These are phyloP conservation scores for Tetramorium simillimum DNA, from an alignment of 1,140 invertebrate species.

Conservation along the genomic window DNA sequence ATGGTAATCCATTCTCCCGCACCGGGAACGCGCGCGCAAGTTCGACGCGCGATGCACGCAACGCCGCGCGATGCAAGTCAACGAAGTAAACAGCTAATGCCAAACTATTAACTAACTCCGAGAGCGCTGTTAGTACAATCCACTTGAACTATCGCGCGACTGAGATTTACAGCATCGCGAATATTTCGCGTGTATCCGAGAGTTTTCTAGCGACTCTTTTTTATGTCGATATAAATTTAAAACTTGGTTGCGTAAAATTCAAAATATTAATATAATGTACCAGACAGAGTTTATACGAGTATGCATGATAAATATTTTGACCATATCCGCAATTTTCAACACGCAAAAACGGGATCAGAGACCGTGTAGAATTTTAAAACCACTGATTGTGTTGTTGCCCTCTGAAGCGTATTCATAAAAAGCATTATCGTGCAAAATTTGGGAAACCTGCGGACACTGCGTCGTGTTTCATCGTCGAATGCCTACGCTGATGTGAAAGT, in stretches of 20 bases:
- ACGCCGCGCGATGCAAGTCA: constrained; percentile 40
- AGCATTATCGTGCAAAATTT: constrained; percentile 30
- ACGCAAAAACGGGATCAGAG: neutral
- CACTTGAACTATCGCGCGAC: neutral
- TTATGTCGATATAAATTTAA: neutral
- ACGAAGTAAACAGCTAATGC: constrained; percentile 50
- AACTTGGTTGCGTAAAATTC: neutral
- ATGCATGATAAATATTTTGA: neutral
- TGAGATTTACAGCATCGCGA: neutral
- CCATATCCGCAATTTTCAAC: neutral
- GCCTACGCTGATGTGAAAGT: constrained; percentile 39
- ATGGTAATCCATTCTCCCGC: constrained; percentile 45
- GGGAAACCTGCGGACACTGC: constrained; percentile 29
- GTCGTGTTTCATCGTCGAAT: constrained; percentile 31
- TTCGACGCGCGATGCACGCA: constrained; percentile 43
- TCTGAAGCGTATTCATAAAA: constrained; percentile 5
- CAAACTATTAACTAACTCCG: constrained; percentile 49
- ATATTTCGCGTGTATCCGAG: neutral
- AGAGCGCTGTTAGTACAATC: constrained; percentile 13
- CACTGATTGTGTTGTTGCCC: neutral
- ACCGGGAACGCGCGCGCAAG: constrained; percentile 5
- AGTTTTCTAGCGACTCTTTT: neutral
- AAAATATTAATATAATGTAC: constrained; percentile 14
- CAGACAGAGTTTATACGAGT: neutral
- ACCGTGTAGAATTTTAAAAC: constrained; percentile 4